Percentiles rank a stretch among this genome's conserved stretches.
Evolutionary conservation across 30 jellyfish, hydroid and myxozoan genomes (phyloP).

Genomic region (Aurelia sp.): DNA sequence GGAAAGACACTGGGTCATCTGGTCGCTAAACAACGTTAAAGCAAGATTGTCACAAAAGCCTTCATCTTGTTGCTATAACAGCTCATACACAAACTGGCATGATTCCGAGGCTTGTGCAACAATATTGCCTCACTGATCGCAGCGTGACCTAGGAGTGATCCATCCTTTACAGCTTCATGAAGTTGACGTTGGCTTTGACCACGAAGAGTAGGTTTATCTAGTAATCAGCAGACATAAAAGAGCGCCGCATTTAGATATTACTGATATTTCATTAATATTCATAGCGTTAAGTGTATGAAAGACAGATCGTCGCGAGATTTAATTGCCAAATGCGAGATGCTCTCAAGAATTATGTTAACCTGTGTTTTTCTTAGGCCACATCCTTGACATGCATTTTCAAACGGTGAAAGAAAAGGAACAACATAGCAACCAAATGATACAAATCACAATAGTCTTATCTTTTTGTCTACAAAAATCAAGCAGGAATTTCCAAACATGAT

Average conservation of each 20-base stretch:
- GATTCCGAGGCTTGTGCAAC: no score
- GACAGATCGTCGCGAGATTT: slow-evolving; percentile 48
- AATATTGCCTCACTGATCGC: slow-evolving; percentile 7
- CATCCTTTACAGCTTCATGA: not conserved
- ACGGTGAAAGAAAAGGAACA: slow-evolving; percentile 11
- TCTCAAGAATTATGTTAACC: slow-evolving; percentile 38
- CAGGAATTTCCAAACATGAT: no score
- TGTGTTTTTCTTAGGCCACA: slow-evolving; percentile 35
- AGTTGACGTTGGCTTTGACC: slow-evolving; percentile 70
- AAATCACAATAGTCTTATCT: no score
- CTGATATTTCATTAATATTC: slow-evolving; percentile 66
- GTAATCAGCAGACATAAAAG: slow-evolving; percentile 49
- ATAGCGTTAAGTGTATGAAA: slow-evolving; percentile 61
- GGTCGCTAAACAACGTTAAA: no score
- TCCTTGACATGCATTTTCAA: slow-evolving; percentile 30
- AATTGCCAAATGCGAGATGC: slow-evolving; percentile 26
- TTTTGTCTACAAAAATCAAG: no score
- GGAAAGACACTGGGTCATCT: no score
- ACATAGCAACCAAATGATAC: not conserved
- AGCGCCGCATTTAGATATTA: slow-evolving; percentile 65
- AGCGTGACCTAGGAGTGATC: slow-evolving; percentile 67
- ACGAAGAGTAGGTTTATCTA: slow-evolving; percentile 58
- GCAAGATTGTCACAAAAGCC: no score
- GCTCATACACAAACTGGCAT: no score
- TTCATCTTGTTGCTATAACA: no score